These are phyloP conservation scores for Cyphomyrmex costatus DNA, from an alignment of 1,140 invertebrate genomes.

Conservation along the genomic window DNA sequence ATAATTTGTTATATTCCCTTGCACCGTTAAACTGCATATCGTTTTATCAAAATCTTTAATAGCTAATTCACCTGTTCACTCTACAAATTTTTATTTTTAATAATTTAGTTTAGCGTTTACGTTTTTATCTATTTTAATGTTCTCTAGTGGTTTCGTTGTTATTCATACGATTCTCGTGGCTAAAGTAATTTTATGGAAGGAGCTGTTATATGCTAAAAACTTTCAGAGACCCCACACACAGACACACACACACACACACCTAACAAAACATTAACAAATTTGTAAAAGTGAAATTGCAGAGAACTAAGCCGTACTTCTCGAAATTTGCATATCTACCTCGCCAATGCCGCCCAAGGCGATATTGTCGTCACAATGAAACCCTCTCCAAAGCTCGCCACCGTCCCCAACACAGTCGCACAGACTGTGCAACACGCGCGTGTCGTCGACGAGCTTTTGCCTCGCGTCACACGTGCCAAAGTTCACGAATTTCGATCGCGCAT, in stretches of 20 bases:
- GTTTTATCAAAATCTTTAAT: neutral
- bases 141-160: neutral
- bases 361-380: conserved; percentile 84
- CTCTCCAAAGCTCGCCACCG: conserved; percentile 71
- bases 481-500: conserved; percentile 76
- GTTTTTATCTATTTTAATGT: neutral
- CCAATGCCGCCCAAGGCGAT: conserved; percentile 83
- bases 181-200: conserved; percentile 36
- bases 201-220: conserved; percentile 16
- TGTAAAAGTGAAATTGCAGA: conserved; percentile 69
- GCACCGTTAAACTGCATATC: neutral
- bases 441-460: conserved; percentile 75
- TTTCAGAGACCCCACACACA: neutral
- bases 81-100: neutral
- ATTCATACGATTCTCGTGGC: neutral
- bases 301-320: conserved; percentile 68
- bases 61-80: neutral
- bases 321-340: conserved; percentile 80
- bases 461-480: conserved; percentile 74
- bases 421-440: conserved; percentile 73
- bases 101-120: neutral
- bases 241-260: no score
- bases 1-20: neutral
- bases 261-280: conserved; percentile 59
- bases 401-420: conserved; percentile 71